Evolutionary conservation across 2,888 invertebrate species (phyloP).

Genomic region (Thalpophila matura): DNA sequence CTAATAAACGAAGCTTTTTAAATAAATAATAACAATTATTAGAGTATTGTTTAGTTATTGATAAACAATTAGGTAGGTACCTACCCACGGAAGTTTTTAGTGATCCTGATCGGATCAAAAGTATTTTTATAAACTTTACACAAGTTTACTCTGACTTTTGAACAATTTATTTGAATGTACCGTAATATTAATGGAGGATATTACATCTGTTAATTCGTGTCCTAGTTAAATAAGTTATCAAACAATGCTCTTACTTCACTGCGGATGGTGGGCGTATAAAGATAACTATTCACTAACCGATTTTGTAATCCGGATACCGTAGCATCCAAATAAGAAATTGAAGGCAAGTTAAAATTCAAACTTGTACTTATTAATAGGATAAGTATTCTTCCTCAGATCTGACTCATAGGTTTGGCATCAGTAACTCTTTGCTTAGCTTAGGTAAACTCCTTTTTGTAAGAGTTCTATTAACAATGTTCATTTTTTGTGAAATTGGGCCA

Average conservation of each 20-base stretch:
- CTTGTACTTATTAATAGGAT: too few relatives aligned
- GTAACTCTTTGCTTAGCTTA: too few relatives aligned
- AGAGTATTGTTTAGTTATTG: too few relatives aligned
- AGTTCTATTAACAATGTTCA: too few relatives aligned
- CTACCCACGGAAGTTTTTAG: not conserved
- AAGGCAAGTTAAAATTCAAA: not conserved
- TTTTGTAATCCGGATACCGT: conserved; percentile 5
- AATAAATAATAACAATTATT: too few relatives aligned
- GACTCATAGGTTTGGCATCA: too few relatives aligned
- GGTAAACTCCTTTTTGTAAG: too few relatives aligned
- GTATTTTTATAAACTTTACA: not conserved
- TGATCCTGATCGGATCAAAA: too few relatives aligned
- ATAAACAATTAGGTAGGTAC: too few relatives aligned
- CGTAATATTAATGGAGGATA: conserved; percentile 21
- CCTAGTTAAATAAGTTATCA: conserved; percentile 66
- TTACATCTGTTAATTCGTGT: conserved; percentile 48
- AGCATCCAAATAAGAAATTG: not conserved
- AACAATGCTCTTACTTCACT: conserved; percentile 62
- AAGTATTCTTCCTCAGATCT: too few relatives aligned
- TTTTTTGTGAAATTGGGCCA: too few relatives aligned
- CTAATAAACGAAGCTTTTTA: too few relatives aligned
- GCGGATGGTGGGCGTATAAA: conserved; percentile 58
- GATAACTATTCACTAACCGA: conserved; percentile 46
- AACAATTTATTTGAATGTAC: conserved; percentile 5
- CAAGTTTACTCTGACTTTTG: not conserved